Percentiles rank a stretch among this genome's conserved stretches.
These are phyloP conservation scores for Siniperca knerii DNA, from an alignment of 2,113 vertebrate species.

Conservation along the genomic window DNA sequence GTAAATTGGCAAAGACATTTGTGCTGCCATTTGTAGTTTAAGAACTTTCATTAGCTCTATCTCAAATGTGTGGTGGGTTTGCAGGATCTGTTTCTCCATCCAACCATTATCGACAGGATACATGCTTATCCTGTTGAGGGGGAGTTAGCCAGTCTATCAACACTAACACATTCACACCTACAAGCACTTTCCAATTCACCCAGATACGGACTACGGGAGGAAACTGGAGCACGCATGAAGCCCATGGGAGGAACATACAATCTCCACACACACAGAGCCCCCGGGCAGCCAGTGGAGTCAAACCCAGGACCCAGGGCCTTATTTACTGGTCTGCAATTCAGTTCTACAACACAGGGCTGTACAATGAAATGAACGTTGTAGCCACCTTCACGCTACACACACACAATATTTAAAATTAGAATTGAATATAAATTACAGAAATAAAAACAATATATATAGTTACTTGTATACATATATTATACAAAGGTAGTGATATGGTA, in stretches of 20 bases:
- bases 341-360: not conserved
- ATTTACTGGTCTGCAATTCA: not conserved
- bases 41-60: not conserved
- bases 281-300: not conserved
- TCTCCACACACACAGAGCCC: not conserved
- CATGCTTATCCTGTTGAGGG: not conserved
- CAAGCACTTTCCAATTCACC: not conserved
- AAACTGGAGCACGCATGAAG: constrained; percentile 1
- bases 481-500: no score
- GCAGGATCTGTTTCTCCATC: not conserved
- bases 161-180: not conserved
- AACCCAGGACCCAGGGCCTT: not conserved
- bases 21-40: not conserved
- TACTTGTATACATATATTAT: no score
- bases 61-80: not conserved
- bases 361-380: no score
- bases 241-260: not conserved
- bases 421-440: no score
- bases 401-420: no score
- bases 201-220: not conserved
- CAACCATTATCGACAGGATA: not conserved
- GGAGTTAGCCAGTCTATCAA: not conserved
- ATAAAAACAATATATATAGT: no score
- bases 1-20: not conserved
- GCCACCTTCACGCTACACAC: no score